Evolutionary conservation across 2,113 vertebrate species (phyloP).

Genomic region (Empidonax alnorum): DNA sequence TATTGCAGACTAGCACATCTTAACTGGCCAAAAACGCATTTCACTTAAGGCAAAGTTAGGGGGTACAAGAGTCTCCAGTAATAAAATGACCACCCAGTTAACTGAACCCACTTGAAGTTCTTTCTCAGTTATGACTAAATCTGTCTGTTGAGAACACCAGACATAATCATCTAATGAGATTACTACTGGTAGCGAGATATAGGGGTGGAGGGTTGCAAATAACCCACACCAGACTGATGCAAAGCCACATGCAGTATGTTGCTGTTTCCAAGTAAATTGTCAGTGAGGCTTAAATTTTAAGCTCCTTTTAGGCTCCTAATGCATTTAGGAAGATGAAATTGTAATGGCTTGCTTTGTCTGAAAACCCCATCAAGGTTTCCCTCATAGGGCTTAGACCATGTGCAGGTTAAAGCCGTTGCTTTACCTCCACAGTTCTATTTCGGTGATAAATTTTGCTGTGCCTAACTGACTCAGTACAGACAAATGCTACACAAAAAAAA

Average conservation of each 20-base stretch:
- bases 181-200: neutral
- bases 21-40: neutral
- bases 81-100: neutral
- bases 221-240: neutral
- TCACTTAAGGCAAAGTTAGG: neutral
- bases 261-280: neutral
- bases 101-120: neutral
- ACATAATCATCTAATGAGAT: slow-evolving; percentile 52
- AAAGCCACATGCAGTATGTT: neutral
- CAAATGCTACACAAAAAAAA: neutral
- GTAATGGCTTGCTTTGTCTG: neutral
- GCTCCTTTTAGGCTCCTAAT: slow-evolving; percentile 1
- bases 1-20: neutral
- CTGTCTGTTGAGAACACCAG: neutral
- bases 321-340: slow-evolving; percentile 29
- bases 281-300: slow-evolving; percentile 32
- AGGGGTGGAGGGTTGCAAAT: neutral
- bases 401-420: neutral
- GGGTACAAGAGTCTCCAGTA: neutral
- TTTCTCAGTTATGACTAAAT: neutral
- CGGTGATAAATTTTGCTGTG: neutral
- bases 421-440: neutral
- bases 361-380: neutral
- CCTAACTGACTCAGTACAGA: neutral
- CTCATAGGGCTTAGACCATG: neutral